phyloP scores from a whole-genome alignment of 2,113 vertebrate genomes.

The Vidua macroura region DNA sequence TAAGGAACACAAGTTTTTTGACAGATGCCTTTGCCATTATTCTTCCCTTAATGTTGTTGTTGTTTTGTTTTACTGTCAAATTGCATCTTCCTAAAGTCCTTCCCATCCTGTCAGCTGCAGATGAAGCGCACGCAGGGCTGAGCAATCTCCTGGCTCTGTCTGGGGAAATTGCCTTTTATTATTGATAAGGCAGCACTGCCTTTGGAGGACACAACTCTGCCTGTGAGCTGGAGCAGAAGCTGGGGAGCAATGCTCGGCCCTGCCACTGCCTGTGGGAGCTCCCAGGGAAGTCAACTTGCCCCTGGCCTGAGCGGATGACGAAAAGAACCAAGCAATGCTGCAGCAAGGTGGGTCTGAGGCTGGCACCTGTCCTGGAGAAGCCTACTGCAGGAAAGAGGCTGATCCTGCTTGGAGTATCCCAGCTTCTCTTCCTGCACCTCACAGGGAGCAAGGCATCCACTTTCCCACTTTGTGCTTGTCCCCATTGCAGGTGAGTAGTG shows the following conservation, averaged over 20 bases:
- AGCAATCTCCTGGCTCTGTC: not conserved
- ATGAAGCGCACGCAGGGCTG: not conserved
- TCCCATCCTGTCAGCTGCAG: constrained; percentile 29
- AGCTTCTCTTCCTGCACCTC: accelerated
- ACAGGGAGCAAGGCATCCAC: accelerated
- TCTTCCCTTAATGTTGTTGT: constrained; percentile 59
- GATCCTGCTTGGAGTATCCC: not conserved
- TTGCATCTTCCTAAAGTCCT: constrained; percentile 31
- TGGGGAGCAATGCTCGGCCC: not conserved
- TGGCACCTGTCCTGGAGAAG: not conserved
- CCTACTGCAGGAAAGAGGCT: not conserved
- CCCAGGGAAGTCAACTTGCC: not conserved
- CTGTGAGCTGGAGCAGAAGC: not conserved
- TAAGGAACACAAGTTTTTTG: constrained; percentile 33
- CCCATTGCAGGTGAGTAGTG: accelerated
- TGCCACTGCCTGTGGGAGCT: not conserved
- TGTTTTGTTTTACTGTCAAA: constrained; percentile 64
- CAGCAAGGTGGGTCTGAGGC: not conserved
- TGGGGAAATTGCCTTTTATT: constrained; percentile 44
- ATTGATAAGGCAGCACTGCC: constrained; percentile 39
- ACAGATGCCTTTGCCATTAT: constrained; percentile 46
- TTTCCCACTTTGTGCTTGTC: not conserved
- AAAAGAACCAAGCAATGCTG: not conserved
- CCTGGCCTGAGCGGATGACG: not conserved
- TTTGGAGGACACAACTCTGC: not conserved